phyloP scores from a whole-genome alignment of 2,113 vertebrate species.

The Geococcyx californianus region DNA sequence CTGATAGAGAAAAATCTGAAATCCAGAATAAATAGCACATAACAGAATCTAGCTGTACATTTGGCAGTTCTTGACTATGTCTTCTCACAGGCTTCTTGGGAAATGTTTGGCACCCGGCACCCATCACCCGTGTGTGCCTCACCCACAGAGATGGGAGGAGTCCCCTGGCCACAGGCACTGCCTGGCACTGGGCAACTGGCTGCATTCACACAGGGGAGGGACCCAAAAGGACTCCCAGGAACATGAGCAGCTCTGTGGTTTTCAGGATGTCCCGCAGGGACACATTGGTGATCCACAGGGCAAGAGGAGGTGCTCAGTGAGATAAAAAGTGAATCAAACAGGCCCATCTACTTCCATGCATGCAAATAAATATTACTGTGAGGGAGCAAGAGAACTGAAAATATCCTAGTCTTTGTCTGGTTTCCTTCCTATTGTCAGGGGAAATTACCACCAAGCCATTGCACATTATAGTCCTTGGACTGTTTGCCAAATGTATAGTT shows the following conservation, averaged over 20 bases:
- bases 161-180: background rate
- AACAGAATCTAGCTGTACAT: background rate
- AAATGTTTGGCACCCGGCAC: fast-evolving
- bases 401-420: background rate
- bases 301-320: background rate
- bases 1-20: background rate
- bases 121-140: background rate
- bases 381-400: background rate
- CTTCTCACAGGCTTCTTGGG: background rate
- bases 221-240: background rate
- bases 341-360: background rate
- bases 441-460: background rate
- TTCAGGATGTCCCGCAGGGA: background rate
- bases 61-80: background rate
- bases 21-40: background rate
- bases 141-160: background rate
- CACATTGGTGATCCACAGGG: background rate
- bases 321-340: background rate
- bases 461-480: background rate
- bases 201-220: background rate
- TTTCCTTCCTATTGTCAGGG: background rate
- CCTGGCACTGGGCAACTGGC: background rate
- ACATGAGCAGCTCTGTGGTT: background rate
- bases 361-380: background rate
- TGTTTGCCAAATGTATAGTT: background rate